Evolutionary conservation across 2,888 invertebrate genomes (phyloP).

Genomic region (Acrobasis consociella): DNA sequence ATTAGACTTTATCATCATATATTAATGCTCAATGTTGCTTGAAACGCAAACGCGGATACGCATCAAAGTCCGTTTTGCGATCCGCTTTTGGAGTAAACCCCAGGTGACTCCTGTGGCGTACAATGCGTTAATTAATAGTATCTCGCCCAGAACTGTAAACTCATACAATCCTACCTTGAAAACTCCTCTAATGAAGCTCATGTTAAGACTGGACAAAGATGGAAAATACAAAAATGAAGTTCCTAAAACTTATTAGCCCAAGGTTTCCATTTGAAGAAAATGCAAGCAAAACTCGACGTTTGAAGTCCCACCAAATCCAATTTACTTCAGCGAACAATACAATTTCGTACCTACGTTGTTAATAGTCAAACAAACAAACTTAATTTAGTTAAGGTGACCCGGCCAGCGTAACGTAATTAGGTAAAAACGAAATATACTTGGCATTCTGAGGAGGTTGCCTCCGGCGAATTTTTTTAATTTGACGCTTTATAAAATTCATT

Average conservation of each 20-base stretch:
- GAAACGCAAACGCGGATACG: too few relatives aligned
- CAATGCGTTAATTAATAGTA: too few relatives aligned
- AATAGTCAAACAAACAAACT: conserved; percentile 55
- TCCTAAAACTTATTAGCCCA: conserved; percentile 9
- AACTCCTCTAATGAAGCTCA: too few relatives aligned
- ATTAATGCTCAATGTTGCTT: too few relatives aligned
- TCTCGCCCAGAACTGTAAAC: too few relatives aligned
- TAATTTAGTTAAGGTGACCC: conserved; percentile 61
- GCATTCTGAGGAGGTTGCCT: conserved; percentile 37
- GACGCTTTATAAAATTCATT: conserved; percentile 52
- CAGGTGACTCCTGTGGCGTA: too few relatives aligned
- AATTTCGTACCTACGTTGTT: conserved; percentile 40
- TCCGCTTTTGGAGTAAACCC: too few relatives aligned
- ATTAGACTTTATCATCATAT: too few relatives aligned
- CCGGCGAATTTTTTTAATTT: conserved; percentile 51
- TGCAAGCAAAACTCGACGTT: conserved; percentile 27
- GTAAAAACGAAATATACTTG: conserved; percentile 52
- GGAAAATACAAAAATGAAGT: not conserved
- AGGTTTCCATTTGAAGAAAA: conserved; percentile 9
- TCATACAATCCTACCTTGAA: too few relatives aligned
- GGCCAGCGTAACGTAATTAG: conserved; percentile 59
- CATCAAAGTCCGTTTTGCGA: too few relatives aligned
- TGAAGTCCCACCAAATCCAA: conserved; percentile 34
- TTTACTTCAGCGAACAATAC: conserved; percentile 32
- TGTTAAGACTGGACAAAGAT: not conserved